Percentiles rank a stretch among this genome's conserved stretches.
These are phyloP conservation scores for Tiphia femorata DNA, from an alignment of 2,888 invertebrate genomes.

Conservation along the genomic window DNA sequence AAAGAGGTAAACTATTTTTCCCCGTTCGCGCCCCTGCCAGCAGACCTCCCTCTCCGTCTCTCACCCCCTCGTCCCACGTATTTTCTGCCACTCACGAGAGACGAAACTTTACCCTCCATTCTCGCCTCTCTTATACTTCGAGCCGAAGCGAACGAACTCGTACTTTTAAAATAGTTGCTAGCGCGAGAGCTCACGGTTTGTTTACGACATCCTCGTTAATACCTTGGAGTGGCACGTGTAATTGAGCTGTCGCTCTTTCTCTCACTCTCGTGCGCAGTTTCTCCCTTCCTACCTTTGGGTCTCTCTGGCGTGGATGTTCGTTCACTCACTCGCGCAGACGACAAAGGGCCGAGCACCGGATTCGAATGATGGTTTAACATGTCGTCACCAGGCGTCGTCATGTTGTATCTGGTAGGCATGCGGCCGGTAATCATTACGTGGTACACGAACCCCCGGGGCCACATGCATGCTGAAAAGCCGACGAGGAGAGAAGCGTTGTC, in stretches of 20 bases:
- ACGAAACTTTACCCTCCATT: not conserved
- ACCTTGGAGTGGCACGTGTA: slow-evolving; percentile 36
- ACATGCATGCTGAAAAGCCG: slow-evolving; percentile 4
- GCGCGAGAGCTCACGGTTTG: slow-evolving; percentile 15
- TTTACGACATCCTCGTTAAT: slow-evolving; percentile 30
- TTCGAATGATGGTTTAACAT: slow-evolving; percentile 51
- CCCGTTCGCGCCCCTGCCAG: slow-evolving; percentile 7
- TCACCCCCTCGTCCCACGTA: not conserved
- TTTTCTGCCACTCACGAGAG: not conserved
- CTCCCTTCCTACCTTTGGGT: not conserved
- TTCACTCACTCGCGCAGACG: slow-evolving; percentile 20
- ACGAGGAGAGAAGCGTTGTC: slow-evolving; percentile 15
- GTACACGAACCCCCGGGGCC: slow-evolving; percentile 18
- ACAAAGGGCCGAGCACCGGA: slow-evolving; percentile 39
- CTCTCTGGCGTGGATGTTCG: not conserved
- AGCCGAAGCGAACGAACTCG: slow-evolving; percentile 6
- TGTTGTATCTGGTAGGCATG: slow-evolving; percentile 37
- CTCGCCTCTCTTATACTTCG: not conserved
- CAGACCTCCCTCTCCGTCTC: not conserved
- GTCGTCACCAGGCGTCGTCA: slow-evolving; percentile 42
- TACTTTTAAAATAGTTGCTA: slow-evolving; percentile 9
- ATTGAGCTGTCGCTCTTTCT: slow-evolving; percentile 38
- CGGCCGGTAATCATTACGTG: slow-evolving; percentile 39
- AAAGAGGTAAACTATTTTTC: slow-evolving; percentile 49
- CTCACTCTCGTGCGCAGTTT: too few species aligned